A percentile compares a stretch with the other conserved stretches of the same genome.
Evolutionary conservation across 2,113 vertebrate species (phyloP).

Genomic region (Otolemur garnettii): DNA sequence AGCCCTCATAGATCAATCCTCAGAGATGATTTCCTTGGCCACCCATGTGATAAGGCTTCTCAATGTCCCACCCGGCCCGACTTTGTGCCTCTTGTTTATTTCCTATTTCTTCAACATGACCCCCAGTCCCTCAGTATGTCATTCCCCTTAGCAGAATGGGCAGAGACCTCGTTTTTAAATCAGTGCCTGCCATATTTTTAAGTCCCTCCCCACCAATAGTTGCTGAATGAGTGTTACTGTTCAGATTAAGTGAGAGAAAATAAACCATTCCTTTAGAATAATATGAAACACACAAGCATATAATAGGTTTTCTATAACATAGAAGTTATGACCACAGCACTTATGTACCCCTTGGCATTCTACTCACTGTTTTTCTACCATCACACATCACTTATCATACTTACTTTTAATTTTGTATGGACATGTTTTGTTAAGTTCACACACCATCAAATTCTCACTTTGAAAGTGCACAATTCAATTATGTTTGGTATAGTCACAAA

Average conservation of each 20-base stretch:
- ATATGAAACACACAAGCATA: neutral
- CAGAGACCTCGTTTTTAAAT: neutral
- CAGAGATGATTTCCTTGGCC: neutral
- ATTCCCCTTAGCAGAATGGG: neutral
- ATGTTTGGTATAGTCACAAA: neutral
- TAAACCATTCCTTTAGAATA: neutral
- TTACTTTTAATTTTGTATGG: neutral
- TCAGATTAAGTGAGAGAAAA: neutral
- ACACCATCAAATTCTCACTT: neutral
- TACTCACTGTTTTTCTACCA: neutral
- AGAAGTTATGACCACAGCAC: neutral
- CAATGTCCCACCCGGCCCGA: neutral
- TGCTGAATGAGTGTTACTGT: neutral
- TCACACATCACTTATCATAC: neutral
- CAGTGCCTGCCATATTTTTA: neutral
- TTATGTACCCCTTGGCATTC: neutral
- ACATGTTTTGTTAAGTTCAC: neutral
- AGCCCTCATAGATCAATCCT: neutral
- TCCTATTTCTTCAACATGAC: too few species aligned
- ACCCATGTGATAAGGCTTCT: neutral
- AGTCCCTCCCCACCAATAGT: fast-evolving
- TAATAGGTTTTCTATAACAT: neutral
- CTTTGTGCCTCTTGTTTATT: neutral
- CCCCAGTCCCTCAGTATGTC: neutral
- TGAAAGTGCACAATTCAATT: neutral